Percentiles rank a stretch among this genome's conserved stretches.
Conservation (phyloP, 2,888 invertebrate species). For the Uropetala carovei region DNA sequence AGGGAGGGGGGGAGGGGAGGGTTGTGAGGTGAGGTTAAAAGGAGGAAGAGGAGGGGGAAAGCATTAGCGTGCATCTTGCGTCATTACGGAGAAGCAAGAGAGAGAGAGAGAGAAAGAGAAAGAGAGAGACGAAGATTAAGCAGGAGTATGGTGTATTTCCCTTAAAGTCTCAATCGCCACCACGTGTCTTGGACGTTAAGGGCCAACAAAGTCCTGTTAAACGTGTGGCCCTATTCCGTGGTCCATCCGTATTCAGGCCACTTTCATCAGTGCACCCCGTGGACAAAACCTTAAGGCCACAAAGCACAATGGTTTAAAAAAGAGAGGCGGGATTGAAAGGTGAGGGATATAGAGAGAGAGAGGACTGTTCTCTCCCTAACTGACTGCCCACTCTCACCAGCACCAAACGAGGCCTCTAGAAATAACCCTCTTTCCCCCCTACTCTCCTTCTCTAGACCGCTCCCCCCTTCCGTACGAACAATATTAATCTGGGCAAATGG, state of each 20-base stretch:
- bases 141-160: background rate
- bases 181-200: background rate
- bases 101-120: background rate
- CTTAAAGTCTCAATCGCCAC: conserved; percentile 50
- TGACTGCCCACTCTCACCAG: conserved; percentile 22
- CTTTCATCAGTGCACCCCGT: conserved; percentile 32
- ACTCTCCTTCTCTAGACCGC: background rate
- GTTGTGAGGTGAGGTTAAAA: background rate
- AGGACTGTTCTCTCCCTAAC: background rate
- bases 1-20: background rate
- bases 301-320: conserved; percentile 37
- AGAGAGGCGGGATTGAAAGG: conserved; percentile 6
- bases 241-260: conserved; percentile 33
- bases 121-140: background rate
- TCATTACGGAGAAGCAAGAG: conserved; percentile 31
- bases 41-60: background rate
- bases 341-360: background rate
- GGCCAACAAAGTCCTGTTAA: background rate
- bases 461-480: background rate
- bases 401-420: conserved; percentile 33
- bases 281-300: conserved; percentile 43
- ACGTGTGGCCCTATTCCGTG: background rate
- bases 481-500: conserved; percentile 61
- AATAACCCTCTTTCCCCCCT: too few relatives aligned
- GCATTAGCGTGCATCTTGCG: conserved; percentile 57